Evolutionary conservation across 1,140 invertebrate species (phyloP), one percentile per base, ranked within the genome.

Genomic region (Holotrichia oblita): DNA sequence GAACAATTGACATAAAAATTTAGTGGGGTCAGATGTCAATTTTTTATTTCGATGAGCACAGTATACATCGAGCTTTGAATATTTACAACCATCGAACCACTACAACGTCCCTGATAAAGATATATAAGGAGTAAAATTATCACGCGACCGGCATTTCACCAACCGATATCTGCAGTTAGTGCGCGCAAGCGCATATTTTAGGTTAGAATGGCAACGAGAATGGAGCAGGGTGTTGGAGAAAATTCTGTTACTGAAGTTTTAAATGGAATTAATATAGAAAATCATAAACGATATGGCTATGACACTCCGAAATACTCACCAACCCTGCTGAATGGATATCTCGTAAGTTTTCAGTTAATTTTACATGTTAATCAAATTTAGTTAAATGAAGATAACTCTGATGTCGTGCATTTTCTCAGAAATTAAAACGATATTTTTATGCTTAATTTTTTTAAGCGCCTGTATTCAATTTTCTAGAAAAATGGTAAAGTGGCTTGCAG

Each of bases 181-280:
- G 73, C 41, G 74, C 76, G 76, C 76, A 77, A 64, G 76, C 76
- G 76, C 74, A 48, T 76, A 48, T 55, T 76, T 55, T 27, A 55
- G 74, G 74, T 76, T 77, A 79, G 77, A 42, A 81, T 80, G 80
- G 72, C 79, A 59, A 77, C 81, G 55, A 82, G 78, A 77, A 79
- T 82, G 80, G 79, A 82, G 14, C 75, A 81, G 77, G 79, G 80
- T 77, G 79, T 77, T 20, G 80, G 80, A 69, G 80, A 82, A 55
- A 64, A 59, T 78, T 78, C 77, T 14, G 78, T 82, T 73, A 82
- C 79, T 34, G 81, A 82, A 76, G 72, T 82, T 12, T n/a, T 80
- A 79, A 78, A 76, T 78, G 81, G 77, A 42, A 48, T 81, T 14
- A 78, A 80, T 76, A 80, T 81, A 12, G 75, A 79, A 79, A 80